Evolutionary conservation across 2,888 invertebrate species (phyloP), one percentile per base, ranked within the genome.

Genomic region (Chironomus tentans): DNA sequence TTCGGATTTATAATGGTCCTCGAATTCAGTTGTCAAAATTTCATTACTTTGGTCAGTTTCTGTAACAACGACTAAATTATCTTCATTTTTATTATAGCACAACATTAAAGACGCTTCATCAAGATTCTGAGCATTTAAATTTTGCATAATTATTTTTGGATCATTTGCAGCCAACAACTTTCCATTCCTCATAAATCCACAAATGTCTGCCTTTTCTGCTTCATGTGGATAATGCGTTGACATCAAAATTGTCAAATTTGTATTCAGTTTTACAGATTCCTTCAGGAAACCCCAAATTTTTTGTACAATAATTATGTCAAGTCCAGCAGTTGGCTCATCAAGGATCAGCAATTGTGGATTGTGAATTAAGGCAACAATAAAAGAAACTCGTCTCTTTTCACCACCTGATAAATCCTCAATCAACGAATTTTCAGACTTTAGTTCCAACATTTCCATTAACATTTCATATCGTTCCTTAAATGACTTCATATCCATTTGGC

Each of bases 141-240:
- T 85, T 3, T 86, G 82, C 79, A 96, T 86, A 13, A 97, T 87
- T 77, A 88, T 87, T 10, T 84, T 84, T 0, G 97, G 97, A 0
- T 92, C 88, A 78, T 93, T 91, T 84, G 97, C 96, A 0, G 94
- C 95, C 76, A 97, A 82, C 21, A 97, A 85, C 77, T 90, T 88
- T 0, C 97, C 97, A 79, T 90, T 91, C 78, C 97, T 87, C 87
- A 97, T 91, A 70, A 97, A 85, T 56, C 97, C 97, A 81, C 81
- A 97, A 94, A 95, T 95, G 81, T 92, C 87, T 3, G 94, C 93
- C 81, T 92, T 90, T 80, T 90, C 89, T 2, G 95, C 92, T 85
- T 97, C 97, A 82, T 97, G 96, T 77, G 97, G 95, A 81, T 97
- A 97, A 85, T 97, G 97, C 13, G 97, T 97, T 0, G 97, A 97